These are phyloP conservation scores for Tichodroma muraria DNA, from an alignment of 2,113 vertebrate genomes.

Conservation along the genomic window DNA sequence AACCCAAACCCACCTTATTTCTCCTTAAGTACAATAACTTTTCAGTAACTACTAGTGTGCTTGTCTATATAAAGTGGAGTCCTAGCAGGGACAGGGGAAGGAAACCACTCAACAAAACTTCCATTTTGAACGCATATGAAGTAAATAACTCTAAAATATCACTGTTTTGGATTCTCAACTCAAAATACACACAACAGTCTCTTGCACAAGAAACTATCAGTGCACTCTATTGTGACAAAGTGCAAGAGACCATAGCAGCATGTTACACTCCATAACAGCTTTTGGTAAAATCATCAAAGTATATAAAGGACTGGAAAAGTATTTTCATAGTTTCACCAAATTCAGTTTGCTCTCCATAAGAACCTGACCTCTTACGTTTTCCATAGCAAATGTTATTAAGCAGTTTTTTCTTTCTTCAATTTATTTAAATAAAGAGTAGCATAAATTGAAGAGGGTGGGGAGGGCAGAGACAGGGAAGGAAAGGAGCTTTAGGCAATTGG, in stretches of 20 bases:
- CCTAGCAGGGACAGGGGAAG: background rate
- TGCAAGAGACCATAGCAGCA: background rate
- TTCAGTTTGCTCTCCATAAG: background rate
- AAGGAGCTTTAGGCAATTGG: background rate
- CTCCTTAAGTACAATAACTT: background rate
- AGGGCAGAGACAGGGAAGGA: background rate
- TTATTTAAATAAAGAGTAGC: conserved; percentile 7
- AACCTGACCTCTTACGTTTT: background rate
- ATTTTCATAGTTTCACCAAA: background rate
- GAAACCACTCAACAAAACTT: background rate
- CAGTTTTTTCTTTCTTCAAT: background rate
- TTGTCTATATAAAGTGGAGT: background rate
- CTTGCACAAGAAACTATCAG: background rate
- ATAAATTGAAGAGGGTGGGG: background rate
- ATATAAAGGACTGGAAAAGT: background rate
- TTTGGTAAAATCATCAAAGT: background rate
- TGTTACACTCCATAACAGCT: background rate
- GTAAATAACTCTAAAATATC: background rate
- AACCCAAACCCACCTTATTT: background rate
- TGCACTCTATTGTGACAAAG: background rate
- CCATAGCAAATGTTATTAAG: background rate
- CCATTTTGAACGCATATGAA: background rate
- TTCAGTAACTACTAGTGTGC: background rate
- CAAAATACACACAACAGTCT: background rate
- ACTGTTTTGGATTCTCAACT: background rate